phyloP scores from a whole-genome alignment of 2,113 vertebrate genomes.

The Pomatorhinus ruficollis region DNA sequence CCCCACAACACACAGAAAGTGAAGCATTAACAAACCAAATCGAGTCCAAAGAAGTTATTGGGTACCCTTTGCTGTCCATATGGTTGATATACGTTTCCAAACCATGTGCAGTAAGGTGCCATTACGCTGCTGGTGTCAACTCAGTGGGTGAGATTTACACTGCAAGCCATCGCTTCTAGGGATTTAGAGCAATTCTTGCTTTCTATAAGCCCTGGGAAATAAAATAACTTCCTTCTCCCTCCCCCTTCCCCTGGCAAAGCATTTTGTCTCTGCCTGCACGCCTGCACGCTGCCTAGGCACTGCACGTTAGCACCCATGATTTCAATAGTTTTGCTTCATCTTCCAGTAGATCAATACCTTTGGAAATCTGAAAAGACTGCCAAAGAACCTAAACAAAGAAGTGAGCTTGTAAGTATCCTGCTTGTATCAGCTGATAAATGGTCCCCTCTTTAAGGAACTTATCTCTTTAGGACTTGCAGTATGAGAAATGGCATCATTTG shows the following conservation, averaged over 20 bases:
- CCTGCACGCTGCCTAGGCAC: background rate
- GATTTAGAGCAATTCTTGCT: constrained; percentile 56
- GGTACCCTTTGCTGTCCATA: constrained; percentile 51
- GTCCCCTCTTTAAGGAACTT: constrained; percentile 99
- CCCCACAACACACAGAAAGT: background rate
- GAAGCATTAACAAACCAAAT: constrained; percentile 56
- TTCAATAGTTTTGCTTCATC: constrained; percentile 64
- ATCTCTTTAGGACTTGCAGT: constrained; percentile 96
- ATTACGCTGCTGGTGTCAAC: constrained; percentile 26
- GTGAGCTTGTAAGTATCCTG: constrained; percentile 89
- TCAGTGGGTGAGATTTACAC: constrained; percentile 52
- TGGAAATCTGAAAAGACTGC: constrained; percentile 83
- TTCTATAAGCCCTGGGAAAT: constrained; percentile 43
- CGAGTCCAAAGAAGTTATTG: constrained; percentile 19
- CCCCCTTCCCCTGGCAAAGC: constrained; percentile 14
- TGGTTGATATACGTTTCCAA: constrained; percentile 32
- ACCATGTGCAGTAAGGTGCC: constrained; percentile 30
- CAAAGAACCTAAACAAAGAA: constrained; percentile 90
- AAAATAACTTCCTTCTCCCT: constrained; percentile 48
- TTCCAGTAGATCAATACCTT: constrained; percentile 79
- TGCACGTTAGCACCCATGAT: constrained; percentile 21
- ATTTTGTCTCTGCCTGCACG: background rate
- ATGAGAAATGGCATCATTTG: constrained; percentile 99
- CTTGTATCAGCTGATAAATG: constrained; percentile 99
- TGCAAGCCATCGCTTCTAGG: constrained; percentile 48